Evolutionary conservation across 2,888 invertebrate genomes (phyloP).

Genomic region (Lamellibrachia satsuma): DNA sequence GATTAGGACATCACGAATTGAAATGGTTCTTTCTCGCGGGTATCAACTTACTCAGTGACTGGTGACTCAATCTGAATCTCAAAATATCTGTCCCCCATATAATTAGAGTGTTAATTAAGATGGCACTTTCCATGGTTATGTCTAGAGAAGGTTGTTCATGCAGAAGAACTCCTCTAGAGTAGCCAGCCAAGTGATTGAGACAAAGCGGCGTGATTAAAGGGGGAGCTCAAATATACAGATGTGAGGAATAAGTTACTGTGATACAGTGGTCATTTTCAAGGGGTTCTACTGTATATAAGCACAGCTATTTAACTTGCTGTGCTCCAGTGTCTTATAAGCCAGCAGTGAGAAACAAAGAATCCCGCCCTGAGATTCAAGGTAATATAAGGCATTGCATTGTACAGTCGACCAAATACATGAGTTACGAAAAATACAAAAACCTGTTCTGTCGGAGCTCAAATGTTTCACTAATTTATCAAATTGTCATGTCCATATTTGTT

Average conservation of each 20-base stretch:
- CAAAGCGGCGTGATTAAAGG: too few species aligned
- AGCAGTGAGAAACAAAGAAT: not conserved
- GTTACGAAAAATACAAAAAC: not conserved
- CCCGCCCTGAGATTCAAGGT: not conserved
- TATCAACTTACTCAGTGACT: not conserved
- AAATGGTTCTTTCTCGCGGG: not conserved
- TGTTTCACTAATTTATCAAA: not conserved
- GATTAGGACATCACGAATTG: slow-evolving; percentile 1
- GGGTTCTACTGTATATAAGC: not conserved
- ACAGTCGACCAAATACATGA: not conserved
- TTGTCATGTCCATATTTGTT: not conserved
- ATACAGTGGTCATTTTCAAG: too few species aligned
- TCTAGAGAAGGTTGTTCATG: not conserved
- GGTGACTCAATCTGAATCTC: not conserved
- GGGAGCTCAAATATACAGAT: too few species aligned
- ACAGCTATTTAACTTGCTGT: not conserved
- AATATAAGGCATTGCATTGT: not conserved
- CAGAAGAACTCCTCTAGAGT: too few species aligned
- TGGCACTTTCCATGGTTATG: not conserved
- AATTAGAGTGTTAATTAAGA: not conserved
- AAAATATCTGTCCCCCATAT: not conserved
- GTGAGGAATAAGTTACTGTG: too few species aligned
- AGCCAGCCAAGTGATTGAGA: too few species aligned
- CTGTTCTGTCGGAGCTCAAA: not conserved
- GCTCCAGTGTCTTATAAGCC: not conserved